These are phyloP conservation scores for Anastatus disparis DNA, from an alignment of 1,140 invertebrate species.

Conservation along the genomic window DNA sequence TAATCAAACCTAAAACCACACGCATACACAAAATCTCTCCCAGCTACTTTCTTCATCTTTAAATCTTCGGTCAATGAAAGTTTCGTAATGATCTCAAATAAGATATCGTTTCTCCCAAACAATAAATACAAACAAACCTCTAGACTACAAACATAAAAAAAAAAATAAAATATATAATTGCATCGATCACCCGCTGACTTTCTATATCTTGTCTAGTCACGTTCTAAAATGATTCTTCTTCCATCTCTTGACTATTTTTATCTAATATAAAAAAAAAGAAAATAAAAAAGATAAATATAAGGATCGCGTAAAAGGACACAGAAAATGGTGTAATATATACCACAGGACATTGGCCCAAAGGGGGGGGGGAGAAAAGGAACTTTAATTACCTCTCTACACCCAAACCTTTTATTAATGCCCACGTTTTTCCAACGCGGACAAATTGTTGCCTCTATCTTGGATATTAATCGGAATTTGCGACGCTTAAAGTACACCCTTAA, in stretches of 20 bases:
- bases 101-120: too few relatives aligned
- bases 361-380: neutral
- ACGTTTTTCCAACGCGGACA: conserved; percentile 48
- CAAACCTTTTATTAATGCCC: conserved; percentile 54
- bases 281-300: neutral
- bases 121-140: too few relatives aligned
- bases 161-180: conserved; percentile 53
- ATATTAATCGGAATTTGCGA: conserved; percentile 46
- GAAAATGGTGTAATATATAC: too few relatives aligned
- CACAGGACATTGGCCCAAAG: neutral
- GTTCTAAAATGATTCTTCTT: conserved; percentile 53
- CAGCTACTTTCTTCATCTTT: too few relatives aligned
- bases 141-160: too few relatives aligned
- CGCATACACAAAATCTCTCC: neutral
- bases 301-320: neutral
- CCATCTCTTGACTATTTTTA: too few relatives aligned
- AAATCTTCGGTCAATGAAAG: neutral
- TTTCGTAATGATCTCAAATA: neutral
- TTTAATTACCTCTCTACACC: conserved; percentile 9
- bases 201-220: conserved; percentile 57
- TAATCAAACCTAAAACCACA: neutral
- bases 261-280: neutral
- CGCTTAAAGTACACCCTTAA: too few relatives aligned
- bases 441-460: conserved; percentile 50
- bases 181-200: conserved; percentile 58